Percentiles rank a stretch among this genome's conserved stretches.
These are phyloP conservation scores for Aplochiton taeniatus DNA, from an alignment of 2,797 vertebrate genomes.

Conservation along the genomic window DNA sequence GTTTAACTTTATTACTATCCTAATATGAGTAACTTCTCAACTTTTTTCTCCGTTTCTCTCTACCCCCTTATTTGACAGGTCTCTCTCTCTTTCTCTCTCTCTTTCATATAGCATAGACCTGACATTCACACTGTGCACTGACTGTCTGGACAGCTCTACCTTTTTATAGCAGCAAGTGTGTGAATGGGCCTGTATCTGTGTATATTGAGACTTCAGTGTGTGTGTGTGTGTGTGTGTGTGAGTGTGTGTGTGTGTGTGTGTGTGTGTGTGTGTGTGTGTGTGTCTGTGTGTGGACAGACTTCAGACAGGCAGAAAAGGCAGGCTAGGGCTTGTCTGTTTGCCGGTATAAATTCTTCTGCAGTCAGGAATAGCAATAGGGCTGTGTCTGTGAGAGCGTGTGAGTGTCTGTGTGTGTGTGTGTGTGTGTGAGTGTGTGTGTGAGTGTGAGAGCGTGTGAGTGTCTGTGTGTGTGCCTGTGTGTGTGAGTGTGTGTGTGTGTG, in stretches of 20 bases:
- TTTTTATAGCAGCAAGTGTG: conserved; percentile 45
- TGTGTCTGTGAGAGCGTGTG: conserved; percentile 17
- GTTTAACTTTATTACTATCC: not conserved
- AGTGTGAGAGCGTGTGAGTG: not conserved
- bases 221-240: conserved; percentile 14
- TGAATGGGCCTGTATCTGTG: not conserved
- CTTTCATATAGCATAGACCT: conserved; percentile 16
- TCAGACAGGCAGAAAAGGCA: conserved; percentile 38
- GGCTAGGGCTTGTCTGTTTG: conserved; percentile 58
- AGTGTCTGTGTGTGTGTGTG: conserved; percentile 13
- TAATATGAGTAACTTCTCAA: no score
- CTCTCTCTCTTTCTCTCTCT: not conserved
- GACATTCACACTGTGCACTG: conserved; percentile 15
- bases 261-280: not conserved
- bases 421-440: not conserved
- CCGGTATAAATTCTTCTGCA: conserved; percentile 62
- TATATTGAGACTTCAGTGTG: conserved; percentile 6
- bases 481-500: not conserved
- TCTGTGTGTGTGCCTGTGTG: no score
- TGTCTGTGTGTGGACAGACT: conserved; percentile 5
- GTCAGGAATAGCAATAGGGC: conserved; percentile 62
- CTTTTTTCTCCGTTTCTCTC: not conserved
- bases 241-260: conserved; percentile 1
- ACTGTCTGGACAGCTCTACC: conserved; percentile 27
- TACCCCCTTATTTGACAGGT: no score